Conservation (phyloP, 2,797 vertebrate genomes). For the Momotus momota region DNA sequence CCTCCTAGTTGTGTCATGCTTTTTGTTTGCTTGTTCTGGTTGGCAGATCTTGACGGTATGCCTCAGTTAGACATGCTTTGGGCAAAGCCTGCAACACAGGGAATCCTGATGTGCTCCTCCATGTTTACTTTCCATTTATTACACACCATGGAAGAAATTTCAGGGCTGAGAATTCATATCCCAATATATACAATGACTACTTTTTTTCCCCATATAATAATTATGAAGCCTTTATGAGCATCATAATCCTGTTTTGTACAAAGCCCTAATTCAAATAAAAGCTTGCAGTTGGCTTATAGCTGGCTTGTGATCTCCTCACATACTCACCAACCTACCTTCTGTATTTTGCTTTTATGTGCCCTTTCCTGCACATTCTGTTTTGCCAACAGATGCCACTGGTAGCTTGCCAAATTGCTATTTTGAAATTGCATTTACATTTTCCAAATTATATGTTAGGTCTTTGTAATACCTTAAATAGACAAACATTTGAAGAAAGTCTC, state of each 20-base stretch:
- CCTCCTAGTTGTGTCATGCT: not conserved
- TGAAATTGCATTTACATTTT: not conserved
- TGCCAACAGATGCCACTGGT: not conserved
- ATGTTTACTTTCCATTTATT: not conserved
- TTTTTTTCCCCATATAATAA: not conserved
- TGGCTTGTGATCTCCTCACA: not conserved
- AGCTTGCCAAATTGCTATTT: not conserved
- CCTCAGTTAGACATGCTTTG: not conserved
- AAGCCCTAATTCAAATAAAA: not conserved
- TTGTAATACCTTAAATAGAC: not conserved
- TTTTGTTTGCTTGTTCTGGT: not conserved
- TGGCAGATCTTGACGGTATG: not conserved
- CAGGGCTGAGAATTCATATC: not conserved
- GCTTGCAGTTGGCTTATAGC: not conserved
- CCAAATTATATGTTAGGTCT: not conserved
- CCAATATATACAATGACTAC: not conserved
- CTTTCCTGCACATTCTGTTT: constrained; percentile 4
- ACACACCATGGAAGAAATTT: not conserved
- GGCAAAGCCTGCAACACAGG: not conserved
- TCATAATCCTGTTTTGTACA: not conserved
- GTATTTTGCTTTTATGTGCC: constrained; percentile 15
- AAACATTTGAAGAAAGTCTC: not conserved
- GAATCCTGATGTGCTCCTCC: not conserved
- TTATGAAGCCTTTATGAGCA: not conserved
- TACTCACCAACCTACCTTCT: not conserved